These are phyloP conservation scores for Scotopteryx bipunctaria DNA, from an alignment of 2,888 invertebrate species.

Conservation along the genomic window DNA sequence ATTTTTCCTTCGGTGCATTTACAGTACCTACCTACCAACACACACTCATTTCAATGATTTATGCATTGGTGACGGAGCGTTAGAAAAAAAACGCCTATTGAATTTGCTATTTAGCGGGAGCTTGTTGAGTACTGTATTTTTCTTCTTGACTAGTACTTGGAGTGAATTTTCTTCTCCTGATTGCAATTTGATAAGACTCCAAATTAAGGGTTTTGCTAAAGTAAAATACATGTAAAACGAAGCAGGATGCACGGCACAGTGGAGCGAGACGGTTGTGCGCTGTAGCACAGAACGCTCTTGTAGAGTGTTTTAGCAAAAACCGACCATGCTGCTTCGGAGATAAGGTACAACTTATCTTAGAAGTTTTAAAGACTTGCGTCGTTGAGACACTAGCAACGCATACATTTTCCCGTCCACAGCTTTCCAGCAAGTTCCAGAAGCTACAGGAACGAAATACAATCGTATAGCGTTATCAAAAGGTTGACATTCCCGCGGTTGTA, in stretches of 20 bases:
- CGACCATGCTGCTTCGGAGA: conserved; percentile 2
- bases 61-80: conserved; percentile 20
- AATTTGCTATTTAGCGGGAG: background rate
- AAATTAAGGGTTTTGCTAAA: conserved; percentile 45
- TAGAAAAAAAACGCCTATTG: conserved; percentile 4
- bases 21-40: too few relatives aligned
- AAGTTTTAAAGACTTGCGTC: conserved; percentile 6
- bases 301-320: conserved; percentile 41
- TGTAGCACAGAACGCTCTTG: conserved; percentile 62
- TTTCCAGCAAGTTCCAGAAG: conserved; percentile 38
- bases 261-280: conserved; percentile 80
- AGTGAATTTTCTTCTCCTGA: conserved; percentile 21
- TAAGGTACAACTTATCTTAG: conserved; percentile 14
- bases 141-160: conserved; percentile 15
- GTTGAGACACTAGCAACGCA: conserved; percentile 12
- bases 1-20: too few relatives aligned
- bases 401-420: conserved; percentile 27
- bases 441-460: conserved; percentile 31
- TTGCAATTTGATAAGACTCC: conserved; percentile 26
- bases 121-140: background rate
- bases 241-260: conserved; percentile 80
- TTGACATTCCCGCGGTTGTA: conserved; percentile 30
- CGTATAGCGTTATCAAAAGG: conserved; percentile 37
- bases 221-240: conserved; percentile 63
- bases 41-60: conserved; percentile 24